Base-by-base conservation (phyloP, 2,113 vertebrate species). In the Hemicordylus capensis region DNA sequence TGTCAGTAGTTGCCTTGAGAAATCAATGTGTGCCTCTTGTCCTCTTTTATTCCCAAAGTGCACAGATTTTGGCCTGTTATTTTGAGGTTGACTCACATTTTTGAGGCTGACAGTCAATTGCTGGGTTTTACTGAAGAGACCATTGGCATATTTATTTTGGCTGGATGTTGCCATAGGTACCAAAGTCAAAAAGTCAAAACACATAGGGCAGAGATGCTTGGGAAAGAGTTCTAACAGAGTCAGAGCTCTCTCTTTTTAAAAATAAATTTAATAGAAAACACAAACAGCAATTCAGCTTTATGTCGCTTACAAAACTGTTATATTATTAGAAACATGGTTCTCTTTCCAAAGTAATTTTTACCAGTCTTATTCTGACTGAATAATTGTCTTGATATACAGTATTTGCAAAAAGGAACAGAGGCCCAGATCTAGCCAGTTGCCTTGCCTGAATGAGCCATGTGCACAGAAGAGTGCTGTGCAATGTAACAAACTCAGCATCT, bases 191-290 rank as follows among this genome's bases (percentile, higher is more conserved):
- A 94, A 90, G 84, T 0, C 26, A 90, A 92, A 95, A 93, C 73
- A 90, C 74, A 79, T 83, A 84, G 91, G 91, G 81, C 90, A 94
- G 88, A 88, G 87, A 76, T 92, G 91, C 92, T 93, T 94, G 94
- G 91, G 93, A 93, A 94, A 94, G 73, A 42, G 58, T 58, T 84
- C 79, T 80, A 79, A 74, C 83, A 66, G 56, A 85, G n/a, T 73
- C 87, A 61, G 88, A 90, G 89, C 86, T 76, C 61, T 91, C n/a
- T n/a, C n/a, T 92, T 85, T 76, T 58, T 39, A 76, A 87, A 92
- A 93, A 94, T 91, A 94, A 78, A 85, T 86, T 87, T 90, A 90
- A 88, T 85, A 92, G 87, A 93, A 92, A 94, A 91, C 76, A 91
- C 79, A 81, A 92, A 91, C 80, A 90, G 92, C 11, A 88, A 85